A percentile compares a stretch with the other conserved stretches of the same genome.
Evolutionary conservation across 2,888 invertebrate species (phyloP).

Genomic region (Tenthredo mesomela): DNA sequence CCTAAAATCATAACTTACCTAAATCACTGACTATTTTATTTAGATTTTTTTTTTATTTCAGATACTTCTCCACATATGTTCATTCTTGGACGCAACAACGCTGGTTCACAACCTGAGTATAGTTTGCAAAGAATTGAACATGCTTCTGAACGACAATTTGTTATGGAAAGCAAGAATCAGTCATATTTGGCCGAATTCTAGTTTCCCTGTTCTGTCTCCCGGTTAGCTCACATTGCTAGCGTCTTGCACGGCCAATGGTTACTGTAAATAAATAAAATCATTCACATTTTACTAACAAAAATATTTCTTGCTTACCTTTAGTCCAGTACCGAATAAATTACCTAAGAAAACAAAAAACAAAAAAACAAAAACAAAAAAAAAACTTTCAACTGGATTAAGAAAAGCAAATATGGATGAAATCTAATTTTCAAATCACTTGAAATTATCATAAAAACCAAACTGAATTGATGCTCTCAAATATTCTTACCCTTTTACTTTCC

Average conservation of each 20-base stretch:
- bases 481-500: neutral
- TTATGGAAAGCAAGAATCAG: slow-evolving; percentile 79
- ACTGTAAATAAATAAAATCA: slow-evolving; percentile 66
- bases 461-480: neutral
- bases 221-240: slow-evolving; percentile 67
- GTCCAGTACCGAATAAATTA: slow-evolving; percentile 31
- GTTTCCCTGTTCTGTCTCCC: slow-evolving; percentile 71
- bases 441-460: neutral
- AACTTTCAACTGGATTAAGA: neutral
- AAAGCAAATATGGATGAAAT: neutral
- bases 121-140: slow-evolving; percentile 81
- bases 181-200: slow-evolving; percentile 70
- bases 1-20: too few relatives aligned
- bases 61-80: slow-evolving; percentile 83
- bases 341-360: neutral
- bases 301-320: neutral
- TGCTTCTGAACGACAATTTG: slow-evolving; percentile 80
- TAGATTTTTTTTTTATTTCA: slow-evolving; percentile 72
- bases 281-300: slow-evolving; percentile 46
- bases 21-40: neutral
- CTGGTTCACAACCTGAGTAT: slow-evolving; percentile 79
- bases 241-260: slow-evolving; percentile 64
- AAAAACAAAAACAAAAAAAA: neutral
- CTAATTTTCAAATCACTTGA: neutral
- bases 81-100: slow-evolving; percentile 81